Evolutionary conservation across 2,113 vertebrate genomes (phyloP).

Genomic region (Petaurus breviceps): DNA sequence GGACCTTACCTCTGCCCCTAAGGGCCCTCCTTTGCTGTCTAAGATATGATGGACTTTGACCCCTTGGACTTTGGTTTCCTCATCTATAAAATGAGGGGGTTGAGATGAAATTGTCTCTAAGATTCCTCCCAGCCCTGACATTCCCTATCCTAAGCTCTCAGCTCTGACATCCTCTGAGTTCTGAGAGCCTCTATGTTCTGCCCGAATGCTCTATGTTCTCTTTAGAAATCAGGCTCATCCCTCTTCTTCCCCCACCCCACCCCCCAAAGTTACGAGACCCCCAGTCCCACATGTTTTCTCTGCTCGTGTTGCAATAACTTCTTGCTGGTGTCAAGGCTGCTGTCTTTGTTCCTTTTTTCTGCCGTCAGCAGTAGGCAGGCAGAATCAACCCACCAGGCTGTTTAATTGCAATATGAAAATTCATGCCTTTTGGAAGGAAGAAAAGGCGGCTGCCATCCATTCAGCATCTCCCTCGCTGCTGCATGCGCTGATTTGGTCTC

Average conservation of each 20-base stretch:
- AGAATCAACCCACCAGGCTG: constrained; percentile 69
- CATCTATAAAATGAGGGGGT: not conserved
- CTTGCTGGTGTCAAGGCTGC: constrained; percentile 39
- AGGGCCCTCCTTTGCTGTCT: not conserved
- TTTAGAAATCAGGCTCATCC: not conserved
- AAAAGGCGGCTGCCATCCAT: constrained; percentile 46
- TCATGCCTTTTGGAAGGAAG: constrained; percentile 66
- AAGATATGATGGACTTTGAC: too few relatives aligned
- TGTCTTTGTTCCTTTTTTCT: constrained; percentile 68
- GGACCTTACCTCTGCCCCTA: not conserved
- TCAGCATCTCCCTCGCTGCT: not conserved
- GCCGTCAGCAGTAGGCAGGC: constrained; percentile 72
- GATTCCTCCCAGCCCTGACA: not conserved
- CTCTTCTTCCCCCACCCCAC: not conserved
- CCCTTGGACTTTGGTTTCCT: not conserved
- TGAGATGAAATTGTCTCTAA: not conserved
- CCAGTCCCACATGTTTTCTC: not conserved
- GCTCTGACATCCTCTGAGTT: not conserved
- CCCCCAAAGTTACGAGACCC: not conserved
- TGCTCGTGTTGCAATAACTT: not conserved
- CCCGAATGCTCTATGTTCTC: too few relatives aligned
- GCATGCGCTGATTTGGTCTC: constrained; percentile 80
- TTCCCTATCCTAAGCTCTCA: not conserved
- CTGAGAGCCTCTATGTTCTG: not conserved
- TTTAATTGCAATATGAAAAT: constrained; percentile 74